Base-by-base conservation (phyloP, 2,888 invertebrate species). In the Andrena camellia region DNA sequence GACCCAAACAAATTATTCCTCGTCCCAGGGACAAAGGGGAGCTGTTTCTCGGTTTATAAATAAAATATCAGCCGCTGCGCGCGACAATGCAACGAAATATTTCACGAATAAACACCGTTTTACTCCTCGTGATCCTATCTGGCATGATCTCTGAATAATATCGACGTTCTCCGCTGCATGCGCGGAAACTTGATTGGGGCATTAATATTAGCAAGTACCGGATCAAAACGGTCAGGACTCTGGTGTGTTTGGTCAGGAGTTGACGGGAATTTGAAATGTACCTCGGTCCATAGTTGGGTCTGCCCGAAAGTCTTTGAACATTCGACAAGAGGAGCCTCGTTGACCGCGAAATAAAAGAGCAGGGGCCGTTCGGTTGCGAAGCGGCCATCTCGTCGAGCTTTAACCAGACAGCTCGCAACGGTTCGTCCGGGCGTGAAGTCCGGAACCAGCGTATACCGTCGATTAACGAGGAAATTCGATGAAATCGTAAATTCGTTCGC, bases 381-480 rank as follows among this genome's bases (percentile, higher is more conserved):
- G 59, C 77, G 79, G 74, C 73, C 73, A 83, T 88, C 86, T 78
- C 78, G 78, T 70, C 67, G 81, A 75, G 83, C 66, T 78, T 82
- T 70, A 84, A 60, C 73, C 86, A 59, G 86, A 72, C 66, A 77
- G 77, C 83, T 75, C 26, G 70, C 73, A 69, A 72, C 75, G 71
- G 78, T 78, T 88, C 85, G 87, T 63, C 85, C 84, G 83, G 83
- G 85, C 88, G 86, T 88, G 83, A 88, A 86, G 79, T 81, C 71
- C 84, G 89, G 87, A 88, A 88, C 82, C 57, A 78, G 86, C 86
- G 83, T 87, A 86, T 83, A 86, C 84, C 82, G 87, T 80, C 91
- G 90, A 91, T 91, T 92, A 91, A 90, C 91, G 91, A 89, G 90
- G 84, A 90, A 91, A 92, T 92, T 90, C 91, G 89, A 91, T 91